These are phyloP conservation scores for Coregonus suidteri DNA, from an alignment of 2,797 vertebrate genomes.

Conservation along the genomic window DNA sequence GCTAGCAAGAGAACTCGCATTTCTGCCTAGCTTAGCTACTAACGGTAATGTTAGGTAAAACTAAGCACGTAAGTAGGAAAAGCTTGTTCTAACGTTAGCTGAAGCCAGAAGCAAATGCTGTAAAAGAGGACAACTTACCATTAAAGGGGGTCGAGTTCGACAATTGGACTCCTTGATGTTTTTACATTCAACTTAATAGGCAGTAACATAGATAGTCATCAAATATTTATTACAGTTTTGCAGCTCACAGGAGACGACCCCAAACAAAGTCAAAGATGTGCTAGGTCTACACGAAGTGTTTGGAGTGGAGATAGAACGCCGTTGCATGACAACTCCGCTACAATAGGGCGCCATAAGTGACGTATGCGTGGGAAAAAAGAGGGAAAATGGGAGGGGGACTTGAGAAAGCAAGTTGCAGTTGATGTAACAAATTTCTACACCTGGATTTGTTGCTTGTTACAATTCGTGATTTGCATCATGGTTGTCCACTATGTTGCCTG, in stretches of 20 bases:
- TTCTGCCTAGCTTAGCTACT: too few species aligned
- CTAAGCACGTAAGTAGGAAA: neutral
- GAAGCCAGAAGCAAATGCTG: neutral
- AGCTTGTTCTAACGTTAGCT: neutral
- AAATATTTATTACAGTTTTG: slow-evolving; percentile 29
- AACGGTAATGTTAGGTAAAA: too few species aligned
- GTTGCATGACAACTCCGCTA: slow-evolving; percentile 62
- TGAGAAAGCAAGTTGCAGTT: neutral
- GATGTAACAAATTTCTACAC: too few species aligned
- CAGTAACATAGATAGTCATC: neutral
- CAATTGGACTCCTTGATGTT: slow-evolving; percentile 2
- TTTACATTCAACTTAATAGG: neutral
- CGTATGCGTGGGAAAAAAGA: slow-evolving; percentile 31
- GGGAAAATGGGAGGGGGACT: neutral
- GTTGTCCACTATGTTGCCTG: too few species aligned
- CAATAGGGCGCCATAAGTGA: slow-evolving; percentile 44
- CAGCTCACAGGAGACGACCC: neutral
- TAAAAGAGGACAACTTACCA: slow-evolving; percentile 18
- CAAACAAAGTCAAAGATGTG: neutral
- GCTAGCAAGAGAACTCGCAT: neutral
- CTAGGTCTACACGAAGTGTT: slow-evolving; percentile 12
- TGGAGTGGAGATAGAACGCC: slow-evolving; percentile 8
- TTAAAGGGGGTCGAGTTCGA: slow-evolving; percentile 2
- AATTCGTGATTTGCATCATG: too few species aligned
- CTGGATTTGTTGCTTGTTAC: too few species aligned